Evolutionary conservation across 2,113 vertebrate species (phyloP).

Genomic region (Lepus europaeus): DNA sequence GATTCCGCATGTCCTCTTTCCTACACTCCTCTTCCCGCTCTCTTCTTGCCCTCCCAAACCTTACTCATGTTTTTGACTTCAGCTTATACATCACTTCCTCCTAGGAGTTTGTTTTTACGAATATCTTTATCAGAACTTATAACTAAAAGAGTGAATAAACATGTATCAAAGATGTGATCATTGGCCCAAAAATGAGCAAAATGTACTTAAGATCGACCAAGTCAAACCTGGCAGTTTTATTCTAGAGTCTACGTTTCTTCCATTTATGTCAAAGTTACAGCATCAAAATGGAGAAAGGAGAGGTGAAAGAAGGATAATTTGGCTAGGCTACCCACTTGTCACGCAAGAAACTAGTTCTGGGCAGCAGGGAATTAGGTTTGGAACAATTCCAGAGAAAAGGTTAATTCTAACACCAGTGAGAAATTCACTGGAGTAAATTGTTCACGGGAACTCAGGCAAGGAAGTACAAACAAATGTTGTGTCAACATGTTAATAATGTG

Average conservation of each 20-base stretch:
- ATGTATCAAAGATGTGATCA: slow-evolving; percentile 52
- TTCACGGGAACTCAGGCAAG: slow-evolving; percentile 7
- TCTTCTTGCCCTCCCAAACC: neutral
- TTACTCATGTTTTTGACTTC: slow-evolving; percentile 22
- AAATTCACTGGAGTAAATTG: slow-evolving; percentile 53
- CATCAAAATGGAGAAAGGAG: slow-evolving; percentile 39
- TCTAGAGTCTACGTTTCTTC: slow-evolving; percentile 21
- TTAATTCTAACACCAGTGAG: slow-evolving; percentile 50
- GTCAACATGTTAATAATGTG: slow-evolving; percentile 66
- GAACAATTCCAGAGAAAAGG: slow-evolving; percentile 35
- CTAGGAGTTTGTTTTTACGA: neutral
- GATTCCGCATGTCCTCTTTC: neutral
- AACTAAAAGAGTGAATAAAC: slow-evolving; percentile 64
- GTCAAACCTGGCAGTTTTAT: slow-evolving; percentile 19
- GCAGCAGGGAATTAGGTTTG: neutral
- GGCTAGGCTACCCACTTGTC: neutral
- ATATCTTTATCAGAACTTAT: slow-evolving; percentile 17
- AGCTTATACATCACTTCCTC: slow-evolving; percentile 14
- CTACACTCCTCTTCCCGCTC: neutral
- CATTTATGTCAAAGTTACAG: slow-evolving; percentile 48
- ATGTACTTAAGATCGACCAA: neutral
- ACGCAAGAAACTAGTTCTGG: slow-evolving; percentile 40
- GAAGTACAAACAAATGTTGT: slow-evolving; percentile 45
- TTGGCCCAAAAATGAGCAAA: neutral
- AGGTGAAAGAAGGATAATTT: slow-evolving; percentile 27